Evolutionary conservation across 2,888 invertebrate genomes (phyloP).

Genomic region (Stenoptilia bipunctidactyla): DNA sequence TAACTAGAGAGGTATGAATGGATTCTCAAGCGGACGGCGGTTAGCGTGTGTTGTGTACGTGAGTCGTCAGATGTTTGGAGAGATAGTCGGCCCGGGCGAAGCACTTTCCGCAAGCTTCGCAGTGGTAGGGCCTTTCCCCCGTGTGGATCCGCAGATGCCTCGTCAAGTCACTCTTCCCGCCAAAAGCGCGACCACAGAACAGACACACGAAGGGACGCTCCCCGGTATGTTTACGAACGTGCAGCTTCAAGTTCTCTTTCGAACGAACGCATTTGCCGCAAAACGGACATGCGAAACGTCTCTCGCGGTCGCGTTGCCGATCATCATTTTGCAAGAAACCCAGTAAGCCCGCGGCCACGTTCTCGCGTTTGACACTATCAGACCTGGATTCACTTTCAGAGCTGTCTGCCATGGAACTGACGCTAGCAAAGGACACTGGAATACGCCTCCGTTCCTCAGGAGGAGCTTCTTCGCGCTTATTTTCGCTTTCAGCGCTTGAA

Average conservation of each 20-base stretch:
- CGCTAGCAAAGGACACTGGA: constrained; percentile 64
- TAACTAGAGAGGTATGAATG: constrained; percentile 32
- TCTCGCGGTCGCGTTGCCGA: constrained; percentile 73
- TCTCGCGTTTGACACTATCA: constrained; percentile 59
- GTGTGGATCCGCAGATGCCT: constrained; percentile 90
- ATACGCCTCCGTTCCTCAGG: constrained; percentile 38
- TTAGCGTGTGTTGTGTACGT: constrained; percentile 83
- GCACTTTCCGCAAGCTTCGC: constrained; percentile 92
- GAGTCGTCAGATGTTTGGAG: constrained; percentile 91
- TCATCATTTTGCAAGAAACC: constrained; percentile 75
- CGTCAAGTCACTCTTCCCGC: constrained; percentile 89
- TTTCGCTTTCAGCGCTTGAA: constrained; percentile 52
- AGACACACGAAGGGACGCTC: constrained; percentile 92
- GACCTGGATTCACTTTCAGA: constrained; percentile 61
- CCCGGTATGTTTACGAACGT: constrained; percentile 88
- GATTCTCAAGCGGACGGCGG: constrained; percentile 47
- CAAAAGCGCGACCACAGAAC: constrained; percentile 90
- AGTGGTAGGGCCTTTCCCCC: constrained; percentile 90
- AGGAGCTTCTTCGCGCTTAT: constrained; percentile 39
- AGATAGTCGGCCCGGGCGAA: constrained; percentile 92
- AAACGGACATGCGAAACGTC: constrained; percentile 88
- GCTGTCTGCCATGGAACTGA: constrained; percentile 66
- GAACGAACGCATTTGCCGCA: constrained; percentile 91
- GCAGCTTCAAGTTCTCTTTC: constrained; percentile 89
- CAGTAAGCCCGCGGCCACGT: constrained; percentile 67